A percentile compares a stretch with the other conserved stretches of the same genome.
Conservation (phyloP, 2,797 vertebrate genomes). For the Urosaurus nigricauda region DNA sequence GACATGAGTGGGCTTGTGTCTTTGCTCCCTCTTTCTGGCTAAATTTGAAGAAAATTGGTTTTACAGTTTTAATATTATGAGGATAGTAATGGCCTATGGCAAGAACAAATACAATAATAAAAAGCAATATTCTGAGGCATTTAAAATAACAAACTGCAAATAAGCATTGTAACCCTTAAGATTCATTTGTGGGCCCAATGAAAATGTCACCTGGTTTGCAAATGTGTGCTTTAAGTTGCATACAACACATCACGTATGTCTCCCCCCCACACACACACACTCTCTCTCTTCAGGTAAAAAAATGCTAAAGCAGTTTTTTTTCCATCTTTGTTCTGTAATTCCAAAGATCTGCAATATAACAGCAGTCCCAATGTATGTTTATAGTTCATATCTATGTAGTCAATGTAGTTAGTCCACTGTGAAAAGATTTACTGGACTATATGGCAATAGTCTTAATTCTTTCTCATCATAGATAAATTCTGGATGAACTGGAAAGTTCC, state of each 20-base stretch:
- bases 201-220: not conserved
- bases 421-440: not conserved
- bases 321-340: not conserved
- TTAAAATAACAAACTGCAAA: constrained; percentile 19
- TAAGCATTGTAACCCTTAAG: not conserved
- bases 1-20: not conserved
- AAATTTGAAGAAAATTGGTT: constrained; percentile 25
- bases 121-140: constrained; percentile 1
- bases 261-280: no score
- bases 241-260: not conserved
- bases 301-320: not conserved
- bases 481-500: not conserved
- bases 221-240: not conserved
- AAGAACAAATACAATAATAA: constrained; percentile 23
- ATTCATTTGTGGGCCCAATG: not conserved
- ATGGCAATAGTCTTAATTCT: not conserved
- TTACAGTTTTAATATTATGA: constrained; percentile 7
- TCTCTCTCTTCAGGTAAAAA: not conserved
- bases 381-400: not conserved
- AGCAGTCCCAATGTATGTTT: not conserved
- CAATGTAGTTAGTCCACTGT: not conserved
- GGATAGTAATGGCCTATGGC: not conserved
- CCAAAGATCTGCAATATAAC: constrained; percentile 4
- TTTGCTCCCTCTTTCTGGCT: not conserved
- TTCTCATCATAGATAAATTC: not conserved